Base-by-base conservation (phyloP, 2,797 vertebrate species). In the Hemibagrus guttatus region DNA sequence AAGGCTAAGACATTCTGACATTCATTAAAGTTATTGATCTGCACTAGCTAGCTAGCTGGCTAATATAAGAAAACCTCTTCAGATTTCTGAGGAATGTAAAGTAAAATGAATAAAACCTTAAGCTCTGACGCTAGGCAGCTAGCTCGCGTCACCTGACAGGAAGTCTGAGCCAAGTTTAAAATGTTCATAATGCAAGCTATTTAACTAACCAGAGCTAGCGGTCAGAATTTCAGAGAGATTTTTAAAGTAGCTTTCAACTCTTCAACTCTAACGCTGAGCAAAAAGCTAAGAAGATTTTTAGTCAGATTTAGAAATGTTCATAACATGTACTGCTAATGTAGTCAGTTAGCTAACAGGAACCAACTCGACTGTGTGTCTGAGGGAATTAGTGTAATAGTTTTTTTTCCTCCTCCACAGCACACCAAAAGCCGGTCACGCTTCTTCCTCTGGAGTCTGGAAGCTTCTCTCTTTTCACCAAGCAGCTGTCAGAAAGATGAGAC, bases 401-500 rank as follows among this genome's bases (percentile, higher is more conserved):
- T 31, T 66, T 16, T 26, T 17, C 28, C 66, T 42, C 21, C 39
- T 71, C 19, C 39, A 71, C 23, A 5, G 39, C 71, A 72, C 42
- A 49, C 52, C 17, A 31, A 56, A 31, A 11, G 16, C 52, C 4
- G 17, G 16, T 31, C 28, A 4, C 17, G 56, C 17, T 21, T 56
- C 75, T 56, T 76, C 74, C 74, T 76, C 49, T 78, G 52, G n/a
- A 56, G 75, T 78, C 75, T 78, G 52, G 75, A 78, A 58, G 9
- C 75, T 58, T 78, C 28, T 58, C 17, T 78, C 75, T 35, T 31
- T 23, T 78, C 75, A 58, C 4, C 0, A 35, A 35, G 19, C 28
- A 78, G 75, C 75, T 58, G 54, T 35, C 3, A 28, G 74, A 58
- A 6, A 8, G 3, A 78, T 0, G 4, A 78, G 28, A 78, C 75